phyloP scores from a whole-genome alignment of 92 coral and sea anemone species.

The Pocillopora grandis region DNA sequence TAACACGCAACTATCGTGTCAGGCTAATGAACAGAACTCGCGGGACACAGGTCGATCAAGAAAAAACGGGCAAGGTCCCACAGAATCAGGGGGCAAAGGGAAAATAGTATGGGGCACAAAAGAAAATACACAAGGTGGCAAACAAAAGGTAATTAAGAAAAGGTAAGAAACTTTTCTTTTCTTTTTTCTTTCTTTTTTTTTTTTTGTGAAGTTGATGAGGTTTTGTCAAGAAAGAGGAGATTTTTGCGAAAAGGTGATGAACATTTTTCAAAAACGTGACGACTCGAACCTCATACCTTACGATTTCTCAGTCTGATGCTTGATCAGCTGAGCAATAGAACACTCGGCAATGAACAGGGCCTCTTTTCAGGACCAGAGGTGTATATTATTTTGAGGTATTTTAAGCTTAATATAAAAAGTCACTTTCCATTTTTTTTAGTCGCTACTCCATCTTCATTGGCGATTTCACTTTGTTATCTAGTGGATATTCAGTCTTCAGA shows the following conservation, averaged over 20 bases:
- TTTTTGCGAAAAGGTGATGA: neutral
- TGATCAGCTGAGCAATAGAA: no score
- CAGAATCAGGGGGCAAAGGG: neutral
- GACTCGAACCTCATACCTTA: no score
- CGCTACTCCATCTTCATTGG: no score
- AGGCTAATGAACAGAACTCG: neutral
- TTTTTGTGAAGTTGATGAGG: neutral
- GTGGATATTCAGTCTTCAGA: no score
- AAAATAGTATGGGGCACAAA: neutral
- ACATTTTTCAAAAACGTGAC: no score
- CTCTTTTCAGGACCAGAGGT: no score
- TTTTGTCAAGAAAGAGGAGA: neutral
- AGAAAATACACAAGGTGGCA: conserved; percentile 5
- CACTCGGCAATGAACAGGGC: no score
- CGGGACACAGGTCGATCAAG: conserved; percentile 6
- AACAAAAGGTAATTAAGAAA: neutral
- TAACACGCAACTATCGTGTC: neutral
- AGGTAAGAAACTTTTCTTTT: neutral
- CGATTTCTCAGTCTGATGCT: no score
- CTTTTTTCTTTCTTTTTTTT: neutral
- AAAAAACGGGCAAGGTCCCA: conserved; percentile 2
- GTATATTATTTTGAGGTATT: no score
- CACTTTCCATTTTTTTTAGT: no score
- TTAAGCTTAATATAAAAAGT: no score
- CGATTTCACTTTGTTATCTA: no score